Evolutionary conservation across 2,113 vertebrate species (phyloP).

Genomic region (Micromys minutus): DNA sequence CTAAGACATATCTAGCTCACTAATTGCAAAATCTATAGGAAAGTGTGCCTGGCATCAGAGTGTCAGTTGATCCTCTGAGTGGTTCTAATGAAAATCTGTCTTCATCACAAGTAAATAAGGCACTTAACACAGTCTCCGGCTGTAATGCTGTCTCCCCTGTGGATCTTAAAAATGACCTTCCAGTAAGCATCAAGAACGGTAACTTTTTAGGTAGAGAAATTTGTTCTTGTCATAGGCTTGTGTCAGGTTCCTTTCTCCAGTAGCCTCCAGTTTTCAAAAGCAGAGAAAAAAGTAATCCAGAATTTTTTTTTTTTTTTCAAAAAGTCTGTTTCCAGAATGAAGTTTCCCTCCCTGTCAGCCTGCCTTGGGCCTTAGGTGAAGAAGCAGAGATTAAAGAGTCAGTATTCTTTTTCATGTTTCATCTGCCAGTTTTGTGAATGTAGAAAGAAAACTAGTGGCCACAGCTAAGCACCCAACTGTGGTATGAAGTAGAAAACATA

Average conservation of each 20-base stretch:
- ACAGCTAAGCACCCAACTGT: conserved; percentile 82
- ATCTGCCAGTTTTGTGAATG: conserved; percentile 91
- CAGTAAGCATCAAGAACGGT: conserved; percentile 88
- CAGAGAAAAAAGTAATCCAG: conserved; percentile 88
- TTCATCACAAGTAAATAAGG: conserved; percentile 85
- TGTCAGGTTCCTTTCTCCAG: conserved; percentile 85
- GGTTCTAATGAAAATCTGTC: conserved; percentile 82
- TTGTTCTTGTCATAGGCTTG: conserved; percentile 87
- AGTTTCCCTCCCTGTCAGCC: conserved; percentile 92
- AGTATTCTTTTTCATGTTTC: conserved; percentile 96
- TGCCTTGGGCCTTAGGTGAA: conserved; percentile 92
- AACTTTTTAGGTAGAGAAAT: conserved; percentile 88
- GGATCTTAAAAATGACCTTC: conserved; percentile 89
- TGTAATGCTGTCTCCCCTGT: conserved; percentile 83
- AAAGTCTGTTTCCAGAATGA: conserved; percentile 88
- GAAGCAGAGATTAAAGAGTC: conserved; percentile 94
- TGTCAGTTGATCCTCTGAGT: conserved; percentile 80
- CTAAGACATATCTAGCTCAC: conserved; percentile 81
- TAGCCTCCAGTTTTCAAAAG: conserved; percentile 88
- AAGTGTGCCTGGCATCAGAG: conserved; percentile 84
- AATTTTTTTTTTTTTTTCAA: conserved; percentile 79
- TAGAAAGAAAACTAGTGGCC: conserved; percentile 86
- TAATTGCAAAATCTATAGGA: conserved; percentile 87
- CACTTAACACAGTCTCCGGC: conserved; percentile 80
- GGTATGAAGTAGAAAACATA: conserved; percentile 80